Percentiles rank a stretch among this genome's conserved stretches.
These are phyloP conservation scores for Enoplosus armatus DNA, from an alignment of 2,797 vertebrate genomes.

Conservation along the genomic window DNA sequence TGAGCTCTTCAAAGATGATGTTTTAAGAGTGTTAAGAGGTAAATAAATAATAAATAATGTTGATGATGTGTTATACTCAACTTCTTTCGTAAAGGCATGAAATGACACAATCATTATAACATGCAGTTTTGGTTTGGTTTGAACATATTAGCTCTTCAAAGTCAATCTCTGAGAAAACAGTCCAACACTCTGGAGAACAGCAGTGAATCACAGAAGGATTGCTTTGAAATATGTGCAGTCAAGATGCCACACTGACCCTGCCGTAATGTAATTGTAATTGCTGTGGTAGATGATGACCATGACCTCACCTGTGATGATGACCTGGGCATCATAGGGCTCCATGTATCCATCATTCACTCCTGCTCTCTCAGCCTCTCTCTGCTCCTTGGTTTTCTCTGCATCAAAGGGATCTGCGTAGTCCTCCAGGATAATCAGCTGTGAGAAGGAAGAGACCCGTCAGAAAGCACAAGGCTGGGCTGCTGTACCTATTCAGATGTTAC, in stretches of 20 bases:
- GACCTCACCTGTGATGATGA: slow-evolving; percentile 94
- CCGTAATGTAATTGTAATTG: neutral
- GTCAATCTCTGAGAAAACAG: neutral
- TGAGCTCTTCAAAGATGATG: neutral
- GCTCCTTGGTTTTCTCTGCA: slow-evolving; percentile 92
- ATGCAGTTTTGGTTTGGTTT: neutral
- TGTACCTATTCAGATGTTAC: slow-evolving; percentile 29
- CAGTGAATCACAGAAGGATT: neutral
- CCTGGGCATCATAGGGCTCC: slow-evolving; percentile 97
- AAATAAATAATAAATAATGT: too few relatives aligned
- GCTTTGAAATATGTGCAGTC: neutral
- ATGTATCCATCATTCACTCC: slow-evolving; percentile 97
- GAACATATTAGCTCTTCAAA: neutral
- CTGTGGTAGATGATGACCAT: neutral
- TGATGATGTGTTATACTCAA: neutral
- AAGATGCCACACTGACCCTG: neutral
- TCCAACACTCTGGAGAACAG: neutral
- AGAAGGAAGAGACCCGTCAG: slow-evolving; percentile 12
- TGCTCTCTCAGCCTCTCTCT: slow-evolving; percentile 91
- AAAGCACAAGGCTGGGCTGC: slow-evolving; percentile 19
- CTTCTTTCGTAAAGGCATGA: neutral
- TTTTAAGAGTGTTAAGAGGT: neutral
- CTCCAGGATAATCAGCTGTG: slow-evolving; percentile 94
- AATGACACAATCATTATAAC: neutral
- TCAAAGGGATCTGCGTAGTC: slow-evolving; percentile 97